These are phyloP conservation scores for Drosophila elegans DNA, from an alignment of 1,140 invertebrate genomes.

Conservation along the genomic window DNA sequence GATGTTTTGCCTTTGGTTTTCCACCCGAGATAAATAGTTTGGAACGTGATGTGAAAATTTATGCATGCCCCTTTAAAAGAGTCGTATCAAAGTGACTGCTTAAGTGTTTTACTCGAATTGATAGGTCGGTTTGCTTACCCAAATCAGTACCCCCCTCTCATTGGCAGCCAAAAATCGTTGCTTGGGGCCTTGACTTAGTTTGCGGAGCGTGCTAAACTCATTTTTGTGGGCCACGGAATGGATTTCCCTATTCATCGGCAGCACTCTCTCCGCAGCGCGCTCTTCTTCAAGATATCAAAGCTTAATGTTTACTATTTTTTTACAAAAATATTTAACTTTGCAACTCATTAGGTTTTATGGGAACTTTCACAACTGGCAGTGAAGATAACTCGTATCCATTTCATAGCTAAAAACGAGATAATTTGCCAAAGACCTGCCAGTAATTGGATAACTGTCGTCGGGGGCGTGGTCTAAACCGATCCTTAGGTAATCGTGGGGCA, in stretches of 20 bases:
- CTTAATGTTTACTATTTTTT: conserved; percentile 30
- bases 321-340: conserved; percentile 37
- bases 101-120: conserved; percentile 11
- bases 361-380: conserved; percentile 42
- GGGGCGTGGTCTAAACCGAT: conserved; percentile 26
- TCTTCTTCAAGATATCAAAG: conserved; percentile 12
- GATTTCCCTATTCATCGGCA: conserved; percentile 25
- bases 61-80: conserved; percentile 19
- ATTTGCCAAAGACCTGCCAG: conserved; percentile 37
- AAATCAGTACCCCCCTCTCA: conserved; percentile 9
- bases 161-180: conserved; percentile 18
- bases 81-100: conserved; percentile 21
- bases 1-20: conserved; percentile 38
- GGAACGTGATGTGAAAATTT: conserved; percentile 49
- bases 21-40: conserved; percentile 42
- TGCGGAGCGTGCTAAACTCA: conserved; percentile 36
- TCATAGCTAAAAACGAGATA: conserved; percentile 34
- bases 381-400: conserved; percentile 35
- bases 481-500: conserved; percentile 35
- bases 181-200: conserved; percentile 49
- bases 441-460: conserved; percentile 35
- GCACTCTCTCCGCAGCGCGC: conserved; percentile 8
- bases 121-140: conserved; percentile 41
- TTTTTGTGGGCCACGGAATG: conserved; percentile 32
- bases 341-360: conserved; percentile 48